Evolutionary conservation across 64 coral and sea anemone species (phyloP).

Genomic region (Cladopsammia gracilis): DNA sequence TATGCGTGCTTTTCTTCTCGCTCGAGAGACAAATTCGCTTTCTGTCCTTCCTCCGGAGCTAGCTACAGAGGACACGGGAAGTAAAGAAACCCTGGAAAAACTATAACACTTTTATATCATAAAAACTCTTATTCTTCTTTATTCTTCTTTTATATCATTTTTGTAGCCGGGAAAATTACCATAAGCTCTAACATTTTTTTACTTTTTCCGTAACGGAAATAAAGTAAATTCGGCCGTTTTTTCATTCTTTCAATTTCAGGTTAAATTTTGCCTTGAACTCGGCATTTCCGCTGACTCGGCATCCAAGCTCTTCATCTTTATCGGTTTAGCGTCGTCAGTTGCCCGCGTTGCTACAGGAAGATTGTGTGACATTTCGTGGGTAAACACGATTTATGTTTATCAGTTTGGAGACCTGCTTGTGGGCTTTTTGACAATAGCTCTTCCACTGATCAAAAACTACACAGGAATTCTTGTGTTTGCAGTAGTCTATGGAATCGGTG

Average conservation of each 20-base stretch:
- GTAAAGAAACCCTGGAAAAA: too few relatives aligned
- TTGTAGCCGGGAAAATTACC: too few relatives aligned
- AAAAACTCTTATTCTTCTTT: too few relatives aligned
- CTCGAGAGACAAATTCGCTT: too few relatives aligned
- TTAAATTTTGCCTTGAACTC: not conserved
- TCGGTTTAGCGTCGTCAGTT: not conserved
- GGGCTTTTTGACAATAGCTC: not conserved
- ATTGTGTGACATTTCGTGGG: not conserved
- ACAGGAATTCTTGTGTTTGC: not conserved
- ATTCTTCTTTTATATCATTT: too few relatives aligned
- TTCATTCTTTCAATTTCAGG: not conserved
- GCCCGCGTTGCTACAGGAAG: not conserved
- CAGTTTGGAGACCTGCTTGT: slow-evolving; percentile 9
- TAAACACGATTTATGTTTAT: slow-evolving; percentile 7
- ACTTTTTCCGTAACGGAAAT: too few relatives aligned
- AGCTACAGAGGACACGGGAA: too few relatives aligned
- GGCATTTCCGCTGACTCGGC: slow-evolving; percentile 27
- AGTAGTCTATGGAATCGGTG: not conserved
- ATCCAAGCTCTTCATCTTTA: slow-evolving; percentile 9
- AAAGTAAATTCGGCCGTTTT: too few relatives aligned
- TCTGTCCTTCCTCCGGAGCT: too few relatives aligned
- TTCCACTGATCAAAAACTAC: not conserved
- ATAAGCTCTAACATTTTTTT: too few relatives aligned
- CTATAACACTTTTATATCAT: too few relatives aligned
- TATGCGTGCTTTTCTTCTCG: too few relatives aligned